Evolutionary conservation across 2,113 vertebrate genomes (phyloP), one percentile per base, ranked within the genome.

Genomic region (Brachypteracias leptosomus): DNA sequence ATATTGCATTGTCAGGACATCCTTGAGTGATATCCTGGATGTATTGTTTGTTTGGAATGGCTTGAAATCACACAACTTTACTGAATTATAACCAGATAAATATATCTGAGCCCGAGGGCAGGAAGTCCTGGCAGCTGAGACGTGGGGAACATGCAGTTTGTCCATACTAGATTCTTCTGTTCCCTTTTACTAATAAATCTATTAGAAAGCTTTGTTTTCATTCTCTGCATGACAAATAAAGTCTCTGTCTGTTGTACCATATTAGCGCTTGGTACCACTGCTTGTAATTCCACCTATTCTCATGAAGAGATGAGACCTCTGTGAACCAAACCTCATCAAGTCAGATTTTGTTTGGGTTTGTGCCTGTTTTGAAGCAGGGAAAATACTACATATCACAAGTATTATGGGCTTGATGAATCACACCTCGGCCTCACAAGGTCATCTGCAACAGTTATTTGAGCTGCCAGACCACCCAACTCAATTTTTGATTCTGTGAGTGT

Each of bases 111-210:
- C 94, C 91, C 49, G 72, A 96, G 91, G 96, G 93, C 89, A 96
- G 91, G 86, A 92, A 95, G 92, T 92, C 76, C 89, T 96, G 93
- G 93, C 95, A 96, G 88, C 77, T 88, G 93, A 93, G 85, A 94
- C 7, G 10, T 68, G 61, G 61, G 73, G 93, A 96, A 86, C 83
- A 96, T 66, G 73, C 68, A 65, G 93, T 84, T 96, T 94, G 87
- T 95, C 96, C 93, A 66, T 93, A 78, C 57, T 76, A 79, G 93
- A 94, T 94, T 95, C 93, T 85, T 97, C 89, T 89, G 58, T 82
- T 92, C 91, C 49, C 89, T 95, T 97, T 88, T 96, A 95, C 87
- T 92, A 97, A 95, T 89, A 96, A 96, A 96, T 96, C 84, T 73
- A n/a, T 76, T 58, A 46, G 70, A 96, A 91, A 85, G 87, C 96